Conservation (phyloP, 2,113 vertebrate species). For the Gyps fulvus region DNA sequence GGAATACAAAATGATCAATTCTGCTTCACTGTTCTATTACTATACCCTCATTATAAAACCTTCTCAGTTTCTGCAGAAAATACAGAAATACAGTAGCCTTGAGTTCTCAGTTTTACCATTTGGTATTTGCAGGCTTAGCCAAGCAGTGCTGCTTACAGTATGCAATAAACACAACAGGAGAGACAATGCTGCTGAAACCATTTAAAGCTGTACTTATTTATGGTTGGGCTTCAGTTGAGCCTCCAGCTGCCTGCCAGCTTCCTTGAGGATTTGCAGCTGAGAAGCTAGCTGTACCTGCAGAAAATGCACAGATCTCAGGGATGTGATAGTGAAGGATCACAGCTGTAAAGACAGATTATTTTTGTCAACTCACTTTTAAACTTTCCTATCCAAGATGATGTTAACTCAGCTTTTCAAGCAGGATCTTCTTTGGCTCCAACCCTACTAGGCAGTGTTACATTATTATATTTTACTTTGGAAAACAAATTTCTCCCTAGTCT, state of each 20-base stretch:
- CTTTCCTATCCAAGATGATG: not conserved
- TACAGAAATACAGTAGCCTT: not conserved
- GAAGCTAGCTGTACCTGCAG: not conserved
- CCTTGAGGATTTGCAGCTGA: not conserved
- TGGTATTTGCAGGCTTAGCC: not conserved
- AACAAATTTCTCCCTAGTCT: not conserved
- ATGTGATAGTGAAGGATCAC: not conserved
- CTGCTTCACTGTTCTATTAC: not conserved
- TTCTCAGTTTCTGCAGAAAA: not conserved
- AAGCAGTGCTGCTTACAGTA: not conserved
- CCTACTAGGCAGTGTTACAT: not conserved
- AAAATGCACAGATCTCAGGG: not conserved
- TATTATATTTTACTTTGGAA: not conserved
- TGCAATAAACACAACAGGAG: not conserved
- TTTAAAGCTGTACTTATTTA: not conserved
- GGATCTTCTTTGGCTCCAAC: not conserved
- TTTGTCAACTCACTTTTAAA: not conserved
- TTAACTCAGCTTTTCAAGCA: not conserved
- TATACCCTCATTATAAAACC: not conserved
- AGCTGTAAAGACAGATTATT: not conserved
- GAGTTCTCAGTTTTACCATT: not conserved
- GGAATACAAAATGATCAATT: not conserved
- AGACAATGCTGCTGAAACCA: not conserved
- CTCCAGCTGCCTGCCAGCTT: not conserved
- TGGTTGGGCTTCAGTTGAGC: not conserved